Evolutionary conservation across 2,113 vertebrate genomes (phyloP).

Genomic region (Equus quagga): DNA sequence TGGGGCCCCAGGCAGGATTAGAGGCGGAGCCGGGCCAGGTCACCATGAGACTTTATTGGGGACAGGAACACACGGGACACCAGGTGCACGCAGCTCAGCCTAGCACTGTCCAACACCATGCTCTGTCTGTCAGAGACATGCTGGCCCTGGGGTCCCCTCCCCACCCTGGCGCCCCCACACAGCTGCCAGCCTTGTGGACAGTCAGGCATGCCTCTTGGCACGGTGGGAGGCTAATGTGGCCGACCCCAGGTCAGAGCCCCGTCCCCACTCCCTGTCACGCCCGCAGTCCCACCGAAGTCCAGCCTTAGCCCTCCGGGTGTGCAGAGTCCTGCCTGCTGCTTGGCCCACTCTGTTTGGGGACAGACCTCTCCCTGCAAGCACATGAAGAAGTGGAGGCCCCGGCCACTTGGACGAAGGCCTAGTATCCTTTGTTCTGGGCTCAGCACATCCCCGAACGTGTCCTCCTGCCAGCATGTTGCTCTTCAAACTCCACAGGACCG

Average conservation of each 20-base stretch:
- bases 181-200: fast-evolving
- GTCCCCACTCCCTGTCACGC: too few relatives aligned
- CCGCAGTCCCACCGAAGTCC: fast-evolving
- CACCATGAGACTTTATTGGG: slow-evolving; percentile 69
- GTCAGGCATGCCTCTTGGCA: not conserved
- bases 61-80: not conserved
- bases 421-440: fast-evolving
- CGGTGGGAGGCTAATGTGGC: fast-evolving
- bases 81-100: not conserved
- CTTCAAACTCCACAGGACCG: not conserved
- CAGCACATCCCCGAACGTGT: fast-evolving
- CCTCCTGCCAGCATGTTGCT: fast-evolving
- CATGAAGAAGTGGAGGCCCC: not conserved
- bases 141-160: not conserved
- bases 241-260: not conserved
- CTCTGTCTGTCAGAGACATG: fast-evolving
- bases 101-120: fast-evolving
- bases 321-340: not conserved
- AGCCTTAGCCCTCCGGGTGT: fast-evolving
- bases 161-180: fast-evolving
- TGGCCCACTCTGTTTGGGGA: not conserved
- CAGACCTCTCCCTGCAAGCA: not conserved
- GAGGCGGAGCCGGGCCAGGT: not conserved
- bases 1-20: fast-evolving
- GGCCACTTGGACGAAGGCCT: fast-evolving